Evolutionary conservation across 2,797 vertebrate species (phyloP).

Genomic region (Tadarida brasiliensis): DNA sequence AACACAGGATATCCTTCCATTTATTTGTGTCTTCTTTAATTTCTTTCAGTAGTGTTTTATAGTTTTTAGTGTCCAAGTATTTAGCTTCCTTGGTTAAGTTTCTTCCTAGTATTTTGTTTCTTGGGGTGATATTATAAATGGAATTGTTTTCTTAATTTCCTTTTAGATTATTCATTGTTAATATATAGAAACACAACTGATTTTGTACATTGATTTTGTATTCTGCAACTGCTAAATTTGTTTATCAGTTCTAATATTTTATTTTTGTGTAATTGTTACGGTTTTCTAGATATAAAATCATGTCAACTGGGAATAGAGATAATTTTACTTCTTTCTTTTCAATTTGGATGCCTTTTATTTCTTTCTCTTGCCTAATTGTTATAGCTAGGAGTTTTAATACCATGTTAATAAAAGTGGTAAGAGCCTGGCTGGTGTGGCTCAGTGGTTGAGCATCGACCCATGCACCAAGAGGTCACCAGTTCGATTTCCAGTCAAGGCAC

Average conservation of each 20-base stretch:
- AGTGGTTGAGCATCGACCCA: too few species aligned
- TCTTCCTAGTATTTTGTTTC: not conserved
- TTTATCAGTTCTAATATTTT: not conserved
- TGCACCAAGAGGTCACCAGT: too few species aligned
- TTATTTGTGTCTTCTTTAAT: slow-evolving; percentile 11
- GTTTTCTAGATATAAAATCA: not conserved
- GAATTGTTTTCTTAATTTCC: slow-evolving; percentile 36
- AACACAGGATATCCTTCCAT: not conserved
- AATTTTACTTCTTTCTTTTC: not conserved
- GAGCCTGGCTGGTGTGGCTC: too few species aligned
- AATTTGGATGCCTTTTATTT: not conserved
- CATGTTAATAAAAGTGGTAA: not conserved
- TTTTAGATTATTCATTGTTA: not conserved
- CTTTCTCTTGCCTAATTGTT: not conserved
- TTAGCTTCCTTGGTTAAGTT: not conserved
- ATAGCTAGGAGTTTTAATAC: not conserved
- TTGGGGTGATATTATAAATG: not conserved
- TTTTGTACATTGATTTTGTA: slow-evolving; percentile 23
- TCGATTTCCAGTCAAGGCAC: too few species aligned
- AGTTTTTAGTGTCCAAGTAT: not conserved
- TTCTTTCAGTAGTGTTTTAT: not conserved
- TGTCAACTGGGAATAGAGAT: not conserved
- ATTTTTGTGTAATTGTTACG: not conserved
- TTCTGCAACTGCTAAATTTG: not conserved
- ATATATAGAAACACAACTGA: not conserved